Evolutionary conservation across 1,140 invertebrate species (phyloP).

Genomic region (Colletes gigas): DNA sequence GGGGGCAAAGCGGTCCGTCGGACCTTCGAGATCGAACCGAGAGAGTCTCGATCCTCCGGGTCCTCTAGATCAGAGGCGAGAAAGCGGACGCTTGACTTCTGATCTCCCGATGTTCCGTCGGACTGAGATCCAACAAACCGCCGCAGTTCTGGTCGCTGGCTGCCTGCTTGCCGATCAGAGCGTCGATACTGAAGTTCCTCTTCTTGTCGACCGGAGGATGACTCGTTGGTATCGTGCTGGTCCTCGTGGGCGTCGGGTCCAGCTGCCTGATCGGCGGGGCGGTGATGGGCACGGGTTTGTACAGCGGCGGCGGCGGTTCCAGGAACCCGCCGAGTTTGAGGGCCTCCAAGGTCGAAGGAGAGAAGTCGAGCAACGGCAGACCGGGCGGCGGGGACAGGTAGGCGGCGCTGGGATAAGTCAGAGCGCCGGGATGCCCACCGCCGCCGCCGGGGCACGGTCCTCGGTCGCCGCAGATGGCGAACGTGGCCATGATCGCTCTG

Average conservation of each 20-base stretch:
- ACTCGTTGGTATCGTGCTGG: slow-evolving; percentile 29
- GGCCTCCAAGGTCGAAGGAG: slow-evolving; percentile 79
- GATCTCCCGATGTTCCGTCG: slow-evolving; percentile 77
- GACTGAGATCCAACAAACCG: slow-evolving; percentile 77
- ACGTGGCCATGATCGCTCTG: slow-evolving; percentile 79
- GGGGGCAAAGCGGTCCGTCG: no score
- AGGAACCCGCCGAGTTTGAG: slow-evolving; percentile 78
- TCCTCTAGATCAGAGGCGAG: slow-evolving; percentile 75
- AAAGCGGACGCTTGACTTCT: slow-evolving; percentile 80
- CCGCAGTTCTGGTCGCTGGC: slow-evolving; percentile 70
- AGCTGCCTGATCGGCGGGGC: slow-evolving; percentile 69
- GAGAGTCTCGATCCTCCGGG: background rate
- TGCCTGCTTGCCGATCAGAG: slow-evolving; percentile 80
- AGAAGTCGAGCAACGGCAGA: slow-evolving; percentile 80
- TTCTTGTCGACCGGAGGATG: slow-evolving; percentile 71
- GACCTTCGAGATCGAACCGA: no score
- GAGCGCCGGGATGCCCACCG: slow-evolving; percentile 66
- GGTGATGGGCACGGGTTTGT: slow-evolving; percentile 80
- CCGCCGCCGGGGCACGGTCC: slow-evolving; percentile 67
- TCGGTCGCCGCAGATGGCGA: slow-evolving; percentile 77
- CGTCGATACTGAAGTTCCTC: slow-evolving; percentile 81
- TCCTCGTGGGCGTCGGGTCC: slow-evolving; percentile 60
- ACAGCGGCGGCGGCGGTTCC: slow-evolving; percentile 76
- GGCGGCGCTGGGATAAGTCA: slow-evolving; percentile 67
- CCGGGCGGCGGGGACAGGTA: slow-evolving; percentile 79